These are phyloP conservation scores for Alloplasta piceator DNA, from an alignment of 2,888 invertebrate species.

Conservation along the genomic window DNA sequence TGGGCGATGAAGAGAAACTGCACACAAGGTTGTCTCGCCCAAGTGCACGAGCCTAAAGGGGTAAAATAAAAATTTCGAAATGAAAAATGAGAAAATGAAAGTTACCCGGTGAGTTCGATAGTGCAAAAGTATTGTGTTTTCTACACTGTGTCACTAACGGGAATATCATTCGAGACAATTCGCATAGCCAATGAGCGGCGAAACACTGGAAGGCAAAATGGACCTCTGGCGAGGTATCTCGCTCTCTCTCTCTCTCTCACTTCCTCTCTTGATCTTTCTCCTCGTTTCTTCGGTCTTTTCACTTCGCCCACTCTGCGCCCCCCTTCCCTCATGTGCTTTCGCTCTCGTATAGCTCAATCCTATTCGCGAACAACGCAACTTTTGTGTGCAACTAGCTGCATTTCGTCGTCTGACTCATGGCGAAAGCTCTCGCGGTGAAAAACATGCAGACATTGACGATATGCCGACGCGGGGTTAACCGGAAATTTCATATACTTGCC, in stretches of 20 bases:
- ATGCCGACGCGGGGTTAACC: slow-evolving; percentile 43
- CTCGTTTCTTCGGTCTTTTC: slow-evolving; percentile 58
- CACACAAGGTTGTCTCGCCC: slow-evolving; percentile 36
- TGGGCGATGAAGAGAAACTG: slow-evolving; percentile 35
- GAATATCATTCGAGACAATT: slow-evolving; percentile 65
- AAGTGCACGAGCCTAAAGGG: slow-evolving; percentile 4
- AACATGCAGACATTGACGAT: neutral
- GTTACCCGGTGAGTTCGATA: slow-evolving; percentile 58
- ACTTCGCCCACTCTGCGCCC: slow-evolving; percentile 51
- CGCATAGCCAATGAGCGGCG: slow-evolving; percentile 41
- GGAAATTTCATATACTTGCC: slow-evolving; percentile 50
- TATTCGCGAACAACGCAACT: slow-evolving; percentile 18
- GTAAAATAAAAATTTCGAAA: slow-evolving; percentile 21
- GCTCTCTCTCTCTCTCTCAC: slow-evolving; percentile 19
- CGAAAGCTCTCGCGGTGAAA: slow-evolving; percentile 58
- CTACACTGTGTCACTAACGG: slow-evolving; percentile 48
- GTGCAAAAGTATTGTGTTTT: slow-evolving; percentile 35
- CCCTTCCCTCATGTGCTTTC: slow-evolving; percentile 53
- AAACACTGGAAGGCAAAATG: slow-evolving; percentile 57
- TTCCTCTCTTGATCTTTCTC: slow-evolving; percentile 56
- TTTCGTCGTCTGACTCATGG: slow-evolving; percentile 64
- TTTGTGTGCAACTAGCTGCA: slow-evolving; percentile 42
- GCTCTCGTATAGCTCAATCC: slow-evolving; percentile 65
- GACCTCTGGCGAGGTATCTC: slow-evolving; percentile 30
- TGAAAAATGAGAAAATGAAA: slow-evolving; percentile 50